Evolutionary conservation across 2,797 vertebrate species (phyloP).

Genomic region (Podarcis lilfordi): DNA sequence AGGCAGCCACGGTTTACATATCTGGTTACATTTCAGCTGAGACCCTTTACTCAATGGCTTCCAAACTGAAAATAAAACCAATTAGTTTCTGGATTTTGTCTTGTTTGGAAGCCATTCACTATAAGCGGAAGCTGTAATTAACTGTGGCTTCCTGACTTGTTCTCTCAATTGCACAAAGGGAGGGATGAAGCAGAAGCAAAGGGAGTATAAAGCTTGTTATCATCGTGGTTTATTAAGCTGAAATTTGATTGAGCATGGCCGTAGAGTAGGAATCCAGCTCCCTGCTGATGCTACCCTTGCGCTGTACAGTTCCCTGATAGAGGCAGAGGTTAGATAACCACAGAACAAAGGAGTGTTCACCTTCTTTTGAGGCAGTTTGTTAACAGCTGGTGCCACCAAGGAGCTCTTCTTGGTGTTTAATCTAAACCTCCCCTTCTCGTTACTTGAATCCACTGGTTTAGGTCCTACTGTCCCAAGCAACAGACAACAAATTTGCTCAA

Average conservation of each 20-base stretch:
- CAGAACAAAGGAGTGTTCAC: accelerated
- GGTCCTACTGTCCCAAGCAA: not conserved
- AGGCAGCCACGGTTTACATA: not conserved
- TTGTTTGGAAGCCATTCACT: not conserved
- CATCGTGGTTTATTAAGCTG: too few species aligned
- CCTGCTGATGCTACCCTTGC: not conserved
- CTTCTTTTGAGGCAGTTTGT: not conserved
- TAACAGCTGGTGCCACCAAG: not conserved
- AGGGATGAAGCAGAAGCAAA: too few species aligned
- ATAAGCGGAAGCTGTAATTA: not conserved
- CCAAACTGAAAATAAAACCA: not conserved
- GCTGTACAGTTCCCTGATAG: not conserved
- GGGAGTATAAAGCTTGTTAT: too few species aligned
- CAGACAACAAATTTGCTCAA: not conserved
- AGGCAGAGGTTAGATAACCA: not conserved
- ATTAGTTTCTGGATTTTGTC: not conserved
- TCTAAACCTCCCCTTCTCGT: not conserved
- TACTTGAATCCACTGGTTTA: not conserved
- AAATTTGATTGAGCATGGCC: too few species aligned
- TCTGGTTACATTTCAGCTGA: not conserved
- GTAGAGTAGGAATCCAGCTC: not conserved
- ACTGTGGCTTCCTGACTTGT: too few species aligned
- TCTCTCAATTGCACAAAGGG: too few species aligned
- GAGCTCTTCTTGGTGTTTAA: not conserved
- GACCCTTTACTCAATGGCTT: not conserved